These are phyloP conservation scores for Nothura maculosa DNA, from an alignment of 2,797 vertebrate species.

Conservation along the genomic window DNA sequence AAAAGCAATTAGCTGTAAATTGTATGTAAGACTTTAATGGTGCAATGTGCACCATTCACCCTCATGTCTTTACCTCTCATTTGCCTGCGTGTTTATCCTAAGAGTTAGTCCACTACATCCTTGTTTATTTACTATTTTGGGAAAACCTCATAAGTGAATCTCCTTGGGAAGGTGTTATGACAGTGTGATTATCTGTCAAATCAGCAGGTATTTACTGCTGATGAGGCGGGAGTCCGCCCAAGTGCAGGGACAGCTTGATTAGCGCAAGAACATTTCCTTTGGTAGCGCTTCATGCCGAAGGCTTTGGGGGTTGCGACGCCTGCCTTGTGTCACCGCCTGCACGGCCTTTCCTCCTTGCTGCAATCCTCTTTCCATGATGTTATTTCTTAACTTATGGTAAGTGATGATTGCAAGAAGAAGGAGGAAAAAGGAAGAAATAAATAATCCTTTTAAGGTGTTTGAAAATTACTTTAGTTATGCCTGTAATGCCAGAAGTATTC, in stretches of 20 bases:
- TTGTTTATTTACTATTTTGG: conserved; percentile 53
- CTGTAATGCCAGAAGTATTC: background rate
- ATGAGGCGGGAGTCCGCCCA: conserved; percentile 21
- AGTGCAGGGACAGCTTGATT: conserved; percentile 1
- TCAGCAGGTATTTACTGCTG: conserved; percentile 51
- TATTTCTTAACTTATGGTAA: background rate
- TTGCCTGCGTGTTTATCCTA: background rate
- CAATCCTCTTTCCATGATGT: fast-evolving
- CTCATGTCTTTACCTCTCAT: background rate
- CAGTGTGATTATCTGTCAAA: conserved; percentile 37
- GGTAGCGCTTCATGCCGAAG: background rate
- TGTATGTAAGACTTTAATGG: conserved; percentile 25
- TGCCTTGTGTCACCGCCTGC: background rate
- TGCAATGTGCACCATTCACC: background rate
- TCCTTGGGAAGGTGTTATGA: conserved; percentile 9
- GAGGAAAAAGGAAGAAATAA: background rate
- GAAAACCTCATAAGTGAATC: background rate
- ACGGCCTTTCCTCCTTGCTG: background rate
- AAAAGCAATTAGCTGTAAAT: conserved; percentile 44
- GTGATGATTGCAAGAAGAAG: background rate
- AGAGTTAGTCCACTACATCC: background rate
- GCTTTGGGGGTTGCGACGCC: background rate
- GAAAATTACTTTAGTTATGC: background rate
- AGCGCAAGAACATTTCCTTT: background rate
- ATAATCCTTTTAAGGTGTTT: background rate